Evolutionary conservation across 2,888 invertebrate genomes (phyloP).

Genomic region (Eristalis arbustorum): DNA sequence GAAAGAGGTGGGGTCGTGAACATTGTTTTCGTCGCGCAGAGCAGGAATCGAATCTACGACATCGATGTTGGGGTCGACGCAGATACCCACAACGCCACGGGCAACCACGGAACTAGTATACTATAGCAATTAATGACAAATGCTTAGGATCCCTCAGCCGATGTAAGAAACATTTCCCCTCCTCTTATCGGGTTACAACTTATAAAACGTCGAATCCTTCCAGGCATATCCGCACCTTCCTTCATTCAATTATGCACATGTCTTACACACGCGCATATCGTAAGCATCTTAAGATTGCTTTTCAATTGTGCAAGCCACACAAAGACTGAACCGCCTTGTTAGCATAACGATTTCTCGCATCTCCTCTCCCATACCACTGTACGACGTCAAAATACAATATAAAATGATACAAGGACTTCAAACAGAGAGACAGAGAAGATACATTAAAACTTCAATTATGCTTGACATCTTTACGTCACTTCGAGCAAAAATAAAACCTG

Average conservation of each 20-base stretch:
- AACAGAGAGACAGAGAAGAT: background rate
- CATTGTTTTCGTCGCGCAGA: no score
- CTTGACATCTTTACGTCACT: slow-evolving; percentile 39
- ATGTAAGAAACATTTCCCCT: no score
- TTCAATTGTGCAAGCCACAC: background rate
- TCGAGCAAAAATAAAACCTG: slow-evolving; percentile 15
- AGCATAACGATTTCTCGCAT: background rate
- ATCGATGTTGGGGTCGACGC: no score
- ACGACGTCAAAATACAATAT: background rate
- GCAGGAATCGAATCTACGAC: no score
- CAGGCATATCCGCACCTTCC: no score
- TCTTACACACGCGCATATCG: background rate
- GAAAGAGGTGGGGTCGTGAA: no score
- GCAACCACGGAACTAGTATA: no score
- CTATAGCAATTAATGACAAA: no score
- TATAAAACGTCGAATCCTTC: background rate
- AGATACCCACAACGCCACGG: no score
- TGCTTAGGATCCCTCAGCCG: no score
- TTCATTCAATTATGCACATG: background rate
- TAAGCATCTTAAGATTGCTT: background rate
- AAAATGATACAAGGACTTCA: background rate
- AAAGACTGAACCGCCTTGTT: background rate
- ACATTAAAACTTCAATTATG: slow-evolving; percentile 30
- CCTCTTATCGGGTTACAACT: no score
- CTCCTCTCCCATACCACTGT: background rate